phyloP scores from a whole-genome alignment of 2,888 invertebrate species.

The Theodoxus fluviatilis region DNA sequence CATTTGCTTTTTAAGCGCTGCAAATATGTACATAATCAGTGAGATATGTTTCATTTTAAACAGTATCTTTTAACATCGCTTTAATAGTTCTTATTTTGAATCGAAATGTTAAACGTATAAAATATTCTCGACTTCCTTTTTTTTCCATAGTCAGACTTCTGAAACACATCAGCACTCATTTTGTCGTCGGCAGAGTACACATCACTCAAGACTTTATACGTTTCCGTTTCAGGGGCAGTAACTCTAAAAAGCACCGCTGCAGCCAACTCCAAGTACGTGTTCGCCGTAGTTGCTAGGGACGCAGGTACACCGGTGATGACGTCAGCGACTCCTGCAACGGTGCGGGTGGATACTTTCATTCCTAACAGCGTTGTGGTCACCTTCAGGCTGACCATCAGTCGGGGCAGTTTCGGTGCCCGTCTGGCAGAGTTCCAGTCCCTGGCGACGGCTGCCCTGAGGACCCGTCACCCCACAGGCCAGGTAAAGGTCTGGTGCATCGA shows the following conservation, averaged over 20 bases:
- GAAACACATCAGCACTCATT: too few relatives aligned
- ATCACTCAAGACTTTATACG: too few relatives aligned
- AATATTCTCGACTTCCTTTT: too few relatives aligned
- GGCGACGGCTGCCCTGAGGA: conserved; percentile 35
- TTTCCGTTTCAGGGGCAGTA: conserved; percentile 35
- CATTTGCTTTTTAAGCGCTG: too few relatives aligned
- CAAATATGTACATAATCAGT: too few relatives aligned
- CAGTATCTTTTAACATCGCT: too few relatives aligned
- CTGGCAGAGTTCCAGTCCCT: conserved; percentile 36
- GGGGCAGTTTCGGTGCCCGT: conserved; percentile 30
- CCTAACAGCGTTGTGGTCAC: conserved; percentile 38
- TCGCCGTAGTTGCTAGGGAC: conserved; percentile 43
- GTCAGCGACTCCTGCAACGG: conserved; percentile 39
- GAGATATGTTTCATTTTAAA: too few relatives aligned
- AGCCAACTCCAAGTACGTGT: conserved; percentile 36
- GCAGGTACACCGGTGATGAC: conserved; percentile 38
- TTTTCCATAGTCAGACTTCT: too few relatives aligned
- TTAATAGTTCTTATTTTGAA: too few relatives aligned
- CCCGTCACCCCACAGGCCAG: conserved; percentile 32
- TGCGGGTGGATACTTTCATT: conserved; percentile 51
- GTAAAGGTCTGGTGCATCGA: conserved; percentile 44
- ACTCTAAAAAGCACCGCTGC: conserved; percentile 34
- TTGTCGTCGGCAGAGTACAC: too few relatives aligned
- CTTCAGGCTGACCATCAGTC: conserved; percentile 37
- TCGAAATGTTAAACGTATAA: too few relatives aligned